Percentiles rank a stretch among this genome's conserved stretches.
These are phyloP conservation scores for Achroia grisella DNA, from an alignment of 1,140 invertebrate species.

Conservation along the genomic window DNA sequence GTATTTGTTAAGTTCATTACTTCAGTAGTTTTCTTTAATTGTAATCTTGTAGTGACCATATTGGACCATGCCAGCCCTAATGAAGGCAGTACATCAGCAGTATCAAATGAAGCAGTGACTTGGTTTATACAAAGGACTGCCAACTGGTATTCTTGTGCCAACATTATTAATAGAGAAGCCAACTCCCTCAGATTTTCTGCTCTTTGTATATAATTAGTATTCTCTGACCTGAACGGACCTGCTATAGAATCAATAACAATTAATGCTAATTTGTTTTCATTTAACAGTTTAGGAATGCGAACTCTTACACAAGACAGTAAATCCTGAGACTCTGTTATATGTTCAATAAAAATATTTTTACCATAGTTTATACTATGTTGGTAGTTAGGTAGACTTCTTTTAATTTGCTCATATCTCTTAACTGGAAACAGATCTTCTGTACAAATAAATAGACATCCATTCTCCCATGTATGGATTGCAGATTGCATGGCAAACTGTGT, in stretches of 20 bases:
- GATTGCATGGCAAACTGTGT: conserved; percentile 89
- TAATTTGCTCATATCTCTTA: conserved; percentile 52
- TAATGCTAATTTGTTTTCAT: conserved; percentile 24
- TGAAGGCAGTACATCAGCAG: conserved; percentile 36
- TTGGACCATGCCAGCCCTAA: conserved; percentile 61
- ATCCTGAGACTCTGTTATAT: conserved; percentile 46
- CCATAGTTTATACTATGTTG: conserved; percentile 19
- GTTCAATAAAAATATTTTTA: conserved; percentile 53
- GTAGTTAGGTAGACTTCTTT: conserved; percentile 13
- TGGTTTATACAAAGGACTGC: conserved; percentile 55
- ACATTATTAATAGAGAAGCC: conserved; percentile 28
- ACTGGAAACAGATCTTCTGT: conserved; percentile 60
- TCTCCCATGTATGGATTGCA: conserved; percentile 41
- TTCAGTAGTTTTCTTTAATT: conserved; percentile 24
- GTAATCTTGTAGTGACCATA: conserved; percentile 45
- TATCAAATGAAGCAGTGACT: conserved; percentile 45
- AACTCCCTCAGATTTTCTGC: conserved; percentile 54
- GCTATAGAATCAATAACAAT: conserved; percentile 56
- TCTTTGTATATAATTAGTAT: conserved; percentile 50
- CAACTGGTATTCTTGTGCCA: conserved; percentile 41
- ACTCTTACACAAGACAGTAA: conserved; percentile 47
- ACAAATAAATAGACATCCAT: conserved; percentile 48
- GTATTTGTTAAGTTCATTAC: conserved; percentile 4
- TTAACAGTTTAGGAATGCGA: conserved; percentile 41
- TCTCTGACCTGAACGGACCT: conserved; percentile 53